These are phyloP conservation scores for Zaprionus gabonicus DNA, from an alignment of 1,140 invertebrate genomes.

Conservation along the genomic window DNA sequence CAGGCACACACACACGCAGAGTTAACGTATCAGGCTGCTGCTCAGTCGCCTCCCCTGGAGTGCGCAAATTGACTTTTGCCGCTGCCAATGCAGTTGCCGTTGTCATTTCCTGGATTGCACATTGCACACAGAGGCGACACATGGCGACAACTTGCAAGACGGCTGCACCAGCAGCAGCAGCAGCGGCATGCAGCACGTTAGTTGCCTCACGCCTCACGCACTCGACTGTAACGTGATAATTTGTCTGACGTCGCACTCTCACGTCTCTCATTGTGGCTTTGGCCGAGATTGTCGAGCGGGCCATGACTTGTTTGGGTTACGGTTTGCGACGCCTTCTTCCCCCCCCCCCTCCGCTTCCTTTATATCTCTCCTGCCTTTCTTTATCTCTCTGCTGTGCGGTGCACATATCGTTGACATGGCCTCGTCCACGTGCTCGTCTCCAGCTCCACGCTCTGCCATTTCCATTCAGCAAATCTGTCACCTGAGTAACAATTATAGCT, in stretches of 20 bases:
- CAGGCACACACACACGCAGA: neutral
- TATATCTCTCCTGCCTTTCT: neutral
- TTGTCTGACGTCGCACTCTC: constrained; percentile 66
- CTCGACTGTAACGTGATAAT: constrained; percentile 82
- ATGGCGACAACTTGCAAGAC: constrained; percentile 81
- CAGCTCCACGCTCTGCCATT: constrained; percentile 42
- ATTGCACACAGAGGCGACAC: constrained; percentile 58
- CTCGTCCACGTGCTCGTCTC: constrained; percentile 8
- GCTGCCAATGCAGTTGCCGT: constrained; percentile 77
- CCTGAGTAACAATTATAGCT: constrained; percentile 83
- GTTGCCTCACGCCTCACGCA: constrained; percentile 68
- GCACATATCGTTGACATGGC: constrained; percentile 48
- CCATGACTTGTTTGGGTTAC: constrained; percentile 43
- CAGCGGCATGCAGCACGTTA: constrained; percentile 48
- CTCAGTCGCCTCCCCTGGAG: constrained; percentile 40
- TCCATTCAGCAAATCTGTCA: constrained; percentile 80
- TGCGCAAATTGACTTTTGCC: constrained; percentile 80
- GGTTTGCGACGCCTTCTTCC: neutral
- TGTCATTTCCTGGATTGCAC: constrained; percentile 64
- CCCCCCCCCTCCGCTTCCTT: neutral
- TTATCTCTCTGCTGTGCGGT: neutral
- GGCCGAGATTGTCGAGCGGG: constrained; percentile 45
- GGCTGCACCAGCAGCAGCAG: constrained; percentile 33
- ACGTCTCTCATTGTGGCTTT: constrained; percentile 52
- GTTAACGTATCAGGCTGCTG: constrained; percentile 30